Base-by-base conservation (phyloP, 2,888 invertebrate species). In the Cosmorhoe ocellata region DNA sequence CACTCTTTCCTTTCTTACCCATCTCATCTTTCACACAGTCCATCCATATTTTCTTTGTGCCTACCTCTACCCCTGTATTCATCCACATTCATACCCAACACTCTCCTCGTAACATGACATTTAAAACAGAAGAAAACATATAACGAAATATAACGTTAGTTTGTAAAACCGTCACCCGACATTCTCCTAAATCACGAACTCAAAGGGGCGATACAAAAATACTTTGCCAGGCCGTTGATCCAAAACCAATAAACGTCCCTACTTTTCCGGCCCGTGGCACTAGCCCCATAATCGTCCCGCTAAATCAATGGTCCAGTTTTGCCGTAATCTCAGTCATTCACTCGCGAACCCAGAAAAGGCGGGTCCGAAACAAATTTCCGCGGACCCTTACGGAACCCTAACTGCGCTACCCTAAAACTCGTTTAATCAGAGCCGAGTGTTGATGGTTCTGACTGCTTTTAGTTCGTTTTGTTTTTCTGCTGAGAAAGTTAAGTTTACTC, bases 391-490 rank as follows among this genome's bases (percentile, higher is more conserved):
- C 24, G 47, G 51, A 38, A 41, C 56, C 51, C 46, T 48, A 39
- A 51, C 42, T 53, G 40, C 46, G 48, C 49, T 30, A 50, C 44
- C 45, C 34, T 36, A 51, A 47, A 36, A 40, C 59, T 61, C 61
- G 52, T 61, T 59, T 61, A 61, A 63, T 64, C 64, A 63, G 39
- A 41, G 51, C 37, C 58, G 52, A 62, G 60, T 57, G 59, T 54
- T 49, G 56, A 54, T 53, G 56, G 52, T 6, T 27, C 38, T 13
- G 42, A 47, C 30, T 39, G 30, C 11, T 43, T 36, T 37, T 32
- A 24, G 24, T 37, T 27, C 48, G 49, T 47, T 52, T 43, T 48
- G 71, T 73, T 72, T 75, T 78, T 67, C 73, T 65, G 59, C 64
- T 64, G 74, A 68, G n/a, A n/a, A n/a, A n/a, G n/a, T n/a, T n/a